Base-by-base conservation (phyloP, 2,797 vertebrate genomes). In the Sebastes variabilis region DNA sequence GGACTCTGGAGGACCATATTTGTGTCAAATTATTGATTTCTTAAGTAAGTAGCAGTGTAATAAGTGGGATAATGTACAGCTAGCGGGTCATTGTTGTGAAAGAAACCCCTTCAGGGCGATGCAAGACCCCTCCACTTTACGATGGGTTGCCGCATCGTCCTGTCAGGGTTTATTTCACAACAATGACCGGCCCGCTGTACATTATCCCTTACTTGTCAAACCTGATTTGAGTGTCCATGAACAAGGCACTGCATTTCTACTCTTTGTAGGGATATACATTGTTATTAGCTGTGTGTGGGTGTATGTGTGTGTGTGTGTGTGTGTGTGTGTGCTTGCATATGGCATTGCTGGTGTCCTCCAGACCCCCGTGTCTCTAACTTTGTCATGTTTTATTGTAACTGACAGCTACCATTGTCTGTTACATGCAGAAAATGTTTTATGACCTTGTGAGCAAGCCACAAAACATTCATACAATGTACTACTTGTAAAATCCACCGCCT, bases 361-460 rank as follows among this genome's bases (percentile, higher is more conserved):
- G 42, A 80, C 54, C 61, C n/a, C 38, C 30, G 12, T 30, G 55
- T 69, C 70, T 76, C 60, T 18, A 59, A 30, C 61, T 29, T 55
- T 52, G 66, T 76, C 68, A 6, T 71, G 61, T 80, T 81, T 36
- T 64, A 84, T 82, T 42, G 65, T 56, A 71, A 67, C 24, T 70
- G 67, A 72, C 61, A 67, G 64, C 62, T 42, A 34, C 56, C 16
- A 64, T 62, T 59, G 55, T 87, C 72, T 73, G 24, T 52, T 67
- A 69, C 55, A 75, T 69, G 69, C 79, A 36, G 27, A 83, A 38
- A 46, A 65, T 49, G 36, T 78, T 88, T 86, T 77, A 76, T 60
- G 69, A 77, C 72, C 72, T 77, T 78, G 66, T 60, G 58, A 67
- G 52, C 6, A 10, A 68, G 30, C 66, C 24, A 38, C 36, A 65